Evolutionary conservation across 2,113 vertebrate species (phyloP), one percentile per base, ranked within the genome.

Genomic region (Oncorhynchus kisutch): DNA sequence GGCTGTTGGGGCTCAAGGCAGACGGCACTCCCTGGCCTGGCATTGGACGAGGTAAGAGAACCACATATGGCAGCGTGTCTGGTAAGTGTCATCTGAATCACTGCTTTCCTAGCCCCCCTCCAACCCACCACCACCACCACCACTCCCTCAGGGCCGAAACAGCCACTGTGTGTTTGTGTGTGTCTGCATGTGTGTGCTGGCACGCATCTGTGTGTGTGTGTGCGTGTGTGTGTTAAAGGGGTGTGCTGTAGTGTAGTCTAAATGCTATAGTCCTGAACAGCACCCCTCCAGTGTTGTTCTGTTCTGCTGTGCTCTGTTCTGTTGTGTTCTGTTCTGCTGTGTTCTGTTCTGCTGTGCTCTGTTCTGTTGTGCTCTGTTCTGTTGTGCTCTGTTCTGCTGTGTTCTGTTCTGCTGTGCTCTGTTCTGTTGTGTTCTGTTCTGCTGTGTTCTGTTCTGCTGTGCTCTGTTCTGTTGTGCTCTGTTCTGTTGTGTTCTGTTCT

Each of bases 61-160:
- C 91, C 84, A 95, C 96, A 88, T 98, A 98, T 86, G 96, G 97
- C 77, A 94, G 94, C 5, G 29, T 95, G 86, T 96, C 95, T 92
- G 94, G 94, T 97, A 92, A 87, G 93, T 93, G 88, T 90, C 91
- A 84, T 81, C 90, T 88, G 92, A 90, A 86, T 88, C 83, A 77
- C 85, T 81, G 81, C 78, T 20, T 68, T 67, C 66, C n/a, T 7
- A 34, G 70, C 88, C 78, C 31, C 74, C 81, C 71, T 70, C 86
- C 39, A 31, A 4, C 29, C 29, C 29, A 31, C 29, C 29, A 5
- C 29, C 29, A 29, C 27, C 27, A 13, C 76, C 72, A 67, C 84
- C 71, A 70, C 88, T 90, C 86, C 85, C 89, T 65, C 66, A 12
- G 39, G 67, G 39, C 67, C 34, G 8, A 8, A 22, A 75, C 68